A percentile compares a stretch with the other conserved stretches of the same genome.
These are phyloP conservation scores for Neopipo cinnamomea DNA, from an alignment of 2,113 vertebrate species.

Conservation along the genomic window DNA sequence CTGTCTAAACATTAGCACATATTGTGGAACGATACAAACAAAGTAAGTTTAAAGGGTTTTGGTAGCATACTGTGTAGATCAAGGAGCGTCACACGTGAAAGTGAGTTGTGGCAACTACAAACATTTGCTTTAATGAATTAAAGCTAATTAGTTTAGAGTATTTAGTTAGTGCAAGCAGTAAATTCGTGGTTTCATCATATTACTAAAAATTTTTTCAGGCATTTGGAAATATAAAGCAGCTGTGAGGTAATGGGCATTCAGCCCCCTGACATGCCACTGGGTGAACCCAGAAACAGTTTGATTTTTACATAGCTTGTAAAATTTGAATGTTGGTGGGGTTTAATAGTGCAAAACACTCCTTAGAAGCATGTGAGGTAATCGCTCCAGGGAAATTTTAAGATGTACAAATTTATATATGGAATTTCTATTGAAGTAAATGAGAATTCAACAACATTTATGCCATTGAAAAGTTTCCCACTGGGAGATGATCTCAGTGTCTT, in stretches of 20 bases:
- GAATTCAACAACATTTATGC: background rate
- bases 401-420: background rate
- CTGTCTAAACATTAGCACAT: background rate
- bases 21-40: background rate
- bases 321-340: background rate
- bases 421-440: background rate
- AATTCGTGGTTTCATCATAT: background rate
- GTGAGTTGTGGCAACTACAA: background rate
- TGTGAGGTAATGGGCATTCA: background rate
- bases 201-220: background rate
- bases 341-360: background rate
- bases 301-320: background rate
- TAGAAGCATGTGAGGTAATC: background rate
- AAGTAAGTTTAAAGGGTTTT: background rate
- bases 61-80: background rate
- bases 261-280: background rate
- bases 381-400: background rate
- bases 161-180: background rate
- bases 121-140: background rate
- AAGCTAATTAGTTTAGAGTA: background rate
- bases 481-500: background rate
- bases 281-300: background rate
- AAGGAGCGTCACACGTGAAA: fast-evolving
- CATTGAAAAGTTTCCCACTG: background rate
- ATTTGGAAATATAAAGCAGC: background rate